Evolutionary conservation across 2,113 vertebrate genomes (phyloP), one percentile per base, ranked within the genome.

Genomic region (Morone chrysops): DNA sequence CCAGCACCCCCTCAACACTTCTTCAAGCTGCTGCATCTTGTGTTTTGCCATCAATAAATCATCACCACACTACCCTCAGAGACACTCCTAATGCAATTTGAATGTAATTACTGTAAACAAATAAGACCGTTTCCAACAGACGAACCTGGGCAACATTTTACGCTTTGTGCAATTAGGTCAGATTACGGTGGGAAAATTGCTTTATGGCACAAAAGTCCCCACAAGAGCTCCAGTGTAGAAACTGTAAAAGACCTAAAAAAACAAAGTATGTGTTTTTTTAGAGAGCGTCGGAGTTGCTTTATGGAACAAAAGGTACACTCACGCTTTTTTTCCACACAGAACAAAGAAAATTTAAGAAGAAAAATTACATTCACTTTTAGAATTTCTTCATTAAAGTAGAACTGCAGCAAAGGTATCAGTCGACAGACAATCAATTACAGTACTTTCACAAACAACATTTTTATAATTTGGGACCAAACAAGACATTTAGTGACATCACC

Each of bases 41-140:
- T 78, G 79, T 88, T 87, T 54, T 77, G 54, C n/a, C 85, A 83
- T 84, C 91, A 89, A 66, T 80, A 66, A 71, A 81, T 83, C 82
- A 66, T 59, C 77, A 25, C 9, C 47, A 12, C 80, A 1, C 70
- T 31, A 54, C 45, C 36, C 36, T 54, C 41, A 0, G n/a, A 85
- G 59, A 78, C 59, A 11, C 1, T 31, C 31, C 3, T 31, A 31
- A 31, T 31, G 31, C 31, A 31, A 31, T 31, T 31, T 31, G 1
- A 54, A 12, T 13, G 63, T 73, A 22, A 68, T 61, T 61, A 81
- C 66, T 72, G 68, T 63, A 60, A 63, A 83, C 70, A 89, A 75
- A 71, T 53, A 17, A 75, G 40, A 79, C 20, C 8, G 66, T 74
- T 84, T 68, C 11, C 68, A 25, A 82, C 70, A 54, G 60, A 70